Base-by-base conservation (phyloP, 1,140 invertebrate species). In the Dreissena rostriformis region DNA sequence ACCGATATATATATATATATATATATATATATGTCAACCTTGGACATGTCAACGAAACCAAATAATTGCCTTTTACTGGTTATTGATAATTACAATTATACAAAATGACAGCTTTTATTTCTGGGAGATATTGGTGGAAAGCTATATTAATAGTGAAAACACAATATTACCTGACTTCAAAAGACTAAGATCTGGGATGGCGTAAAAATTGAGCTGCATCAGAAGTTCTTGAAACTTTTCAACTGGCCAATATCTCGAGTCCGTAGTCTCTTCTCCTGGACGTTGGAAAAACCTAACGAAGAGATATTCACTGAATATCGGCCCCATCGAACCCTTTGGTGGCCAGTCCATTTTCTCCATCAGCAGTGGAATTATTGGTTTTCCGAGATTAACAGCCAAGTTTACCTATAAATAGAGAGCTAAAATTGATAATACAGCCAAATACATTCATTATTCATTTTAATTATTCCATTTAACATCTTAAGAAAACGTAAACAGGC, bases 301-400 rank as follows among this genome's bases (percentile, higher is more conserved):
- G 6, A 93, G 81, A 71, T 91, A 92, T 74, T 93, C 92, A 65
- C 90, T 91, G 84, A 93, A 92, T 22, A 93, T 90, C n/a, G 92
- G 92, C 19, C 92, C 92, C 90, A 93, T 92, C 11, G 90, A 88
- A 12, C 92, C 91, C n/a, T 84, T 67, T 19, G 92, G 92, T 19
- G 92, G 92, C 92, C 92, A 93, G 10, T 61, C 24, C 83, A 89
- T 88, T 67, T 90, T 90, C 78, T 93, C 92, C 88, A 92, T 87
- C 79, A 90, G 77, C 22, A 93, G 81, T 12, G 92, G 92, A 28
- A 93, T 92, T 52, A 93, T 90, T 6, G 90, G 88, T 74, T 93
- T 93, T 29, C 87, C 86, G 55, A 92, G 71, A 61, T 78, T 91
- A 8, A 92, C 88, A 19, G 90, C 71, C 67, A 93, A 84, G 82